Conservation (phyloP, 2,113 vertebrate genomes). For the Capreolus pygargus region DNA sequence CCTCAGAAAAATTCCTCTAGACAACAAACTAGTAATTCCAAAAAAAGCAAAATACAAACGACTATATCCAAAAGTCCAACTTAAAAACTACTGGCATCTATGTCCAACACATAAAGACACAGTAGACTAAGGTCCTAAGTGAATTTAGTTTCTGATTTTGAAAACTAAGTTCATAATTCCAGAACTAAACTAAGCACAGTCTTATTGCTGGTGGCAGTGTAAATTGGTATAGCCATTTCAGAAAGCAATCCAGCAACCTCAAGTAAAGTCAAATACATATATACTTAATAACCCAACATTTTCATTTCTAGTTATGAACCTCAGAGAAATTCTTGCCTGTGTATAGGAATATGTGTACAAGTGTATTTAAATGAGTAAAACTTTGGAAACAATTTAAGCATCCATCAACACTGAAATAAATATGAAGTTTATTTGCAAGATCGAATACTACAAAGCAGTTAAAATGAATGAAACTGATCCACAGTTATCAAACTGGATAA, state of each 20-base stretch:
- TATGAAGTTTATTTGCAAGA: not conserved
- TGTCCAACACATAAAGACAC: not conserved
- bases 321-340: not conserved
- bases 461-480: conserved; percentile 18
- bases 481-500: not conserved
- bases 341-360: not conserved
- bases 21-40: not conserved
- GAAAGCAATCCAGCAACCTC: conserved; percentile 3
- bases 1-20: not conserved
- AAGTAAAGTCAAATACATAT: not conserved
- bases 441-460: conserved; percentile 13
- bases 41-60: conserved; percentile 30
- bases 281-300: not conserved
- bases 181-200: not conserved
- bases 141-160: conserved; percentile 16
- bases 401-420: not conserved
- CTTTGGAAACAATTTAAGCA: not conserved
- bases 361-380: not conserved
- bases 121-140: not conserved
- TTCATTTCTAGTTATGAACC: not conserved
- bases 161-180: conserved; percentile 18
- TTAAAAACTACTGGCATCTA: not conserved
- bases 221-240: conserved; percentile 18
- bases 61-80: conserved; percentile 8
- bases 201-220: not conserved